Percentiles rank a stretch among this genome's conserved stretches.
Evolutionary conservation across 2,797 vertebrate species (phyloP).

Genomic region (Tadarida brasiliensis): DNA sequence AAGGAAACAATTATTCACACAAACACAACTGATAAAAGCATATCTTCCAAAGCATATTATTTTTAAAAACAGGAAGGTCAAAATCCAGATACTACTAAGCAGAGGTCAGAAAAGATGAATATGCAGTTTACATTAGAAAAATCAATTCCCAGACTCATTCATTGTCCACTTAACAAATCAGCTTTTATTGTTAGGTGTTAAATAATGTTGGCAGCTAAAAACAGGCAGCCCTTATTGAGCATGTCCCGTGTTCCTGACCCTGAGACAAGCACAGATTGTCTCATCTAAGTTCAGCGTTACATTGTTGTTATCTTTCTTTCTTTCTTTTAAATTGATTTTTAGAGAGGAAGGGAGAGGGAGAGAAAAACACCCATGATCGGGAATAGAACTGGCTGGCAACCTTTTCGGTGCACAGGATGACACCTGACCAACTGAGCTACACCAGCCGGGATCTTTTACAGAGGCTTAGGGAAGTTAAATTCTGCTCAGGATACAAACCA

Average conservation of each 20-base stretch:
- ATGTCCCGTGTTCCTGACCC: not conserved
- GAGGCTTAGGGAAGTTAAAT: not conserved
- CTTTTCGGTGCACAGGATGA: too few species aligned
- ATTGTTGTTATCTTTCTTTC: not conserved
- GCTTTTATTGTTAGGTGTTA: conserved; percentile 48
- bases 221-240: not conserved
- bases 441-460: not conserved
- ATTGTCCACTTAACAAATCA: conserved; percentile 39
- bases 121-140: conserved; percentile 50
- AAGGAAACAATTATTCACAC: conserved; percentile 74
- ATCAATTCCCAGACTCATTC: not conserved
- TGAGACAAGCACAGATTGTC: not conserved
- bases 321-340: not conserved
- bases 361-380: not conserved
- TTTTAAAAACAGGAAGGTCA: conserved; percentile 71
- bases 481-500: not conserved
- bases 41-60: conserved; percentile 52
- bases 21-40: conserved; percentile 69
- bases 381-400: too few species aligned
- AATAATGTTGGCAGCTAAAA: conserved; percentile 52
- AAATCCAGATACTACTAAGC: conserved; percentile 59
- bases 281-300: not conserved
- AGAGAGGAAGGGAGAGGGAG: not conserved
- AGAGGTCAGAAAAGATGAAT: conserved; percentile 30
- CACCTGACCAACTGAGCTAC: too few species aligned